Conservation (phyloP, 2,113 vertebrate genomes). For the Gallinago paraguaiae region DNA sequence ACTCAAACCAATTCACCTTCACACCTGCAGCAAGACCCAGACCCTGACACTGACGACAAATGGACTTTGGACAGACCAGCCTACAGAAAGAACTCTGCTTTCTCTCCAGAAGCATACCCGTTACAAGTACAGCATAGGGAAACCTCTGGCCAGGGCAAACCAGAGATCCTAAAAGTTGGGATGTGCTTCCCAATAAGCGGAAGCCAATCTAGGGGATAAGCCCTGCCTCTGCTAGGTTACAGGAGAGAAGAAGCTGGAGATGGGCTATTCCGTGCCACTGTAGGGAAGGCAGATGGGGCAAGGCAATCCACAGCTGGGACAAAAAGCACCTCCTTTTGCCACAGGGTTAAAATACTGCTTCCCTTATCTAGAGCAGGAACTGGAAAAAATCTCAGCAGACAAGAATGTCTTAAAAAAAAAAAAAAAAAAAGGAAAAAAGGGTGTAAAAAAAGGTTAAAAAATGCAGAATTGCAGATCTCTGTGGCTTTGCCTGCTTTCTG, state of each 20-base stretch:
- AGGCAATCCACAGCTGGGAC: not conserved
- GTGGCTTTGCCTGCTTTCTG: too few relatives aligned
- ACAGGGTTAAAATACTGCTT: not conserved
- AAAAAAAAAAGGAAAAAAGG: accelerated
- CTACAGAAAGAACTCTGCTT: not conserved
- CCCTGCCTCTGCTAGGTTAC: not conserved
- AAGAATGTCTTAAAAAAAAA: not conserved
- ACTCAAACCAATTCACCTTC: not conserved
- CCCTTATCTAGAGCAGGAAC: not conserved
- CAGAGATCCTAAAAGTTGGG: not conserved
- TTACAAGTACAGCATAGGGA: not conserved
- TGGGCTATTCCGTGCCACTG: not conserved
- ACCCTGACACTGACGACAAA: not conserved
- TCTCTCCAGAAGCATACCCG: not conserved
- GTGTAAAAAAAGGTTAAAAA: too few relatives aligned
- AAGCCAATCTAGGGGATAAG: accelerated
- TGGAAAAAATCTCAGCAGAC: not conserved
- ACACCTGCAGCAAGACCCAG: accelerated
- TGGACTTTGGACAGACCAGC: accelerated
- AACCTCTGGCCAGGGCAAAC: not conserved
- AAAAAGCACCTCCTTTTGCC: not conserved
- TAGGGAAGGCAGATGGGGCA: not conserved
- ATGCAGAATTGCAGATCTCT: too few relatives aligned
- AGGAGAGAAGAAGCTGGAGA: not conserved
- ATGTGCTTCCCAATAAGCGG: not conserved